These are phyloP conservation scores for Lithophane ornitopus DNA, from an alignment of 2,888 invertebrate species.

Conservation along the genomic window DNA sequence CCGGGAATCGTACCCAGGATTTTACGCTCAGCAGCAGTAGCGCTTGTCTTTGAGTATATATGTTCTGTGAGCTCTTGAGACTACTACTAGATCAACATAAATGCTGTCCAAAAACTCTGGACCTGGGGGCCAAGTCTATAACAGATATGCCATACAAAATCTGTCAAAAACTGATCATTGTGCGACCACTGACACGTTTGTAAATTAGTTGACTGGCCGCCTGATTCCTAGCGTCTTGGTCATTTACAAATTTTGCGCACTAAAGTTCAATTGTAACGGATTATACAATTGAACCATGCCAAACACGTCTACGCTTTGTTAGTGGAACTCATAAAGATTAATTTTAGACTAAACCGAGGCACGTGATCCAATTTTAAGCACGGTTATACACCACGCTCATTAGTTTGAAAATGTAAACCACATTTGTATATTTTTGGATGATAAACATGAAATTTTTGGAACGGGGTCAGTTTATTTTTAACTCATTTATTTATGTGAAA, in stretches of 20 bases:
- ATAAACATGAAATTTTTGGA: background rate
- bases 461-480: background rate
- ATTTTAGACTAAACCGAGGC: conserved; percentile 9
- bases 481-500: too few species aligned
- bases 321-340: conserved; percentile 31
- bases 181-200: too few species aligned
- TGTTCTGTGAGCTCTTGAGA: background rate
- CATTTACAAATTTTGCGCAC: background rate
- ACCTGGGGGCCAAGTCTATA: too few species aligned
- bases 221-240: too few species aligned
- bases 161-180: too few species aligned
- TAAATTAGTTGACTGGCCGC: too few species aligned
- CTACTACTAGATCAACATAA: background rate
- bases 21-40: background rate
- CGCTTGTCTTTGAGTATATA: background rate
- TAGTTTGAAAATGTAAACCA: conserved; percentile 19
- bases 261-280: background rate
- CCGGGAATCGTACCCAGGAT: background rate
- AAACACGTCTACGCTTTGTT: conserved; percentile 34
- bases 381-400: conserved; percentile 1
- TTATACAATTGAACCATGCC: conserved; percentile 3
- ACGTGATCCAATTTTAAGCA: conserved; percentile 21
- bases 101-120: background rate
- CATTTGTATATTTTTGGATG: conserved; percentile 20
- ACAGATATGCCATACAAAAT: too few species aligned